Evolutionary conservation across 2,797 vertebrate genomes (phyloP).

Genomic region (Tapera naevia): DNA sequence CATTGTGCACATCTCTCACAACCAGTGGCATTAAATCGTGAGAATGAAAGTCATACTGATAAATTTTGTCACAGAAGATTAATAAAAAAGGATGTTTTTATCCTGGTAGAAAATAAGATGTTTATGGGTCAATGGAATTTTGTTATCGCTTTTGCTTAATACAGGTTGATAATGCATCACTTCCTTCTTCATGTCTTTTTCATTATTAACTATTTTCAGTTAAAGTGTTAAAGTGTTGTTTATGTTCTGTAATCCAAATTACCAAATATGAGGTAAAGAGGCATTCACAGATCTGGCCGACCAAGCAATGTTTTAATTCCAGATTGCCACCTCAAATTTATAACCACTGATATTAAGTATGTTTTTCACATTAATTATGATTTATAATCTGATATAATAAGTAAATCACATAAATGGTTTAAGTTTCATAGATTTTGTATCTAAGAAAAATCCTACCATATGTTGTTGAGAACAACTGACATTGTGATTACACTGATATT

Average conservation of each 20-base stretch:
- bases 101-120: background rate
- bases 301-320: background rate
- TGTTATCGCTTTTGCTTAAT: background rate
- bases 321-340: conserved; percentile 11
- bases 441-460: conserved; percentile 14
- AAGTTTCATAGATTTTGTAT: conserved; percentile 55
- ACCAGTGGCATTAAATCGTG: background rate
- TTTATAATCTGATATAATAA: conserved; percentile 63
- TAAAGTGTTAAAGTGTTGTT: background rate
- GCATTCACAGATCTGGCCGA: background rate
- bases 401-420: conserved; percentile 53
- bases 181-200: background rate
- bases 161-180: background rate
- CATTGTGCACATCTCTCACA: background rate
- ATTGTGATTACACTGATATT: background rate
- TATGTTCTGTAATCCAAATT: conserved; percentile 7
- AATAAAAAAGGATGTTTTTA: background rate
- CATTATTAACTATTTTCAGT: conserved; percentile 9
- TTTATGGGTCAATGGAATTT: background rate
- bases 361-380: conserved; percentile 61
- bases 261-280: background rate
- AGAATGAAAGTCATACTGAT: background rate
- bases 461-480: conserved; percentile 28
- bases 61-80: background rate
- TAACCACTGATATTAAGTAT: conserved; percentile 62